Base-by-base conservation (phyloP, 2,888 invertebrate genomes). In the Himalopsyche japonica region DNA sequence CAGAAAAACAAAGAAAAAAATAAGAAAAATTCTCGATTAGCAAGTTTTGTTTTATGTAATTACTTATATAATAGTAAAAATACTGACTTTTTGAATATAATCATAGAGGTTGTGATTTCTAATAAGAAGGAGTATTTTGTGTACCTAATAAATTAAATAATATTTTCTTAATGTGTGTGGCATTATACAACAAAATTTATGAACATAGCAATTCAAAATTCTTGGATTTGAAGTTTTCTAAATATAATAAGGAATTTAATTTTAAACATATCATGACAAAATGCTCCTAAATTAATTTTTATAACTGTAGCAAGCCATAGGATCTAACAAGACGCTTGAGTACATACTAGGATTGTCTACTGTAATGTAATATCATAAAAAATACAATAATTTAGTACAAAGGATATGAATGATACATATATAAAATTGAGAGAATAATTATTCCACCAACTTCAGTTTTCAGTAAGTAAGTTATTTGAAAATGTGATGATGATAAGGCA, bases 1-100 rank as follows among this genome's bases (percentile, higher is more conserved):
- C 89, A 88, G 87, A 88, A 88, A 88, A 87, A 87, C 86, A 64
- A 37, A 80, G 18, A 80, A 79, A 43, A 79, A 79, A 30, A 57
- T 79, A 79, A 79, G 79, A 48, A 79, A 79, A 79, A 43, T 20
- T 37, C 34, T 34, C 20, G 32, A 77, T 70, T 27, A 70, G 70
- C 27, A 27, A 27, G 30, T 70, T 57, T 70, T 15, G 70, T 20
- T 57, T 57, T 20, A 57, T 20, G 57, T 20, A 57, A 12, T 20
- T 57, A 57, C 4, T n/a, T 57, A 57, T 0, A 49, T 8, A 57
- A 20, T 24, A 15, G 3, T 57, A 57, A 57, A 57, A 20, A 20
- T 57, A 57, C 24, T 24, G 15, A 27, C 24, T 70, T 27, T 8
- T 30, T 64, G 24, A 27, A 27, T 70, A 27, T 70, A 24, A 15